Percentiles rank a stretch among this genome's conserved stretches.
Conservation (phyloP, 1,140 invertebrate species). For the Drosophila suzukii region DNA sequence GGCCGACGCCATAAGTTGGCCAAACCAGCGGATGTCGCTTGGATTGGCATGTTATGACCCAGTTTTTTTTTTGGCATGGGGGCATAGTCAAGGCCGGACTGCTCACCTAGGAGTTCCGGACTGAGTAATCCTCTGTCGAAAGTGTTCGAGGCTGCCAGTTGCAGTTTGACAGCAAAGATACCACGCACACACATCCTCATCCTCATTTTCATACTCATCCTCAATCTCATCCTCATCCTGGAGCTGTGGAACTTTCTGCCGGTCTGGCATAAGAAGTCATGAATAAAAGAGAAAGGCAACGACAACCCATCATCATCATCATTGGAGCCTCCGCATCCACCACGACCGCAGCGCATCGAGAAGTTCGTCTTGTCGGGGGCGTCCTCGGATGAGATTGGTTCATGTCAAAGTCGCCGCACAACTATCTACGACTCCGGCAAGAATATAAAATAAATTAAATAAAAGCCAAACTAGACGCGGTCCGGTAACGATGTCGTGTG, state of each 20-base stretch:
- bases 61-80: not conserved
- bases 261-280: slow-evolving; percentile 48
- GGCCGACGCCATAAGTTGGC: slow-evolving; percentile 6
- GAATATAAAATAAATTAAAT: slow-evolving; percentile 39
- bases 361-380: not conserved
- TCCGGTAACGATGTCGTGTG: slow-evolving; percentile 1
- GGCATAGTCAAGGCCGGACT: not conserved
- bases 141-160: slow-evolving; percentile 1
- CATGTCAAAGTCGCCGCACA: slow-evolving; percentile 5
- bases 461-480: slow-evolving; percentile 8
- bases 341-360: not conserved
- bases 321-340: not conserved
- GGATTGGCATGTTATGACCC: slow-evolving; percentile 3
- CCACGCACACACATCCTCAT: not conserved
- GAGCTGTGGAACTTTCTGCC: slow-evolving; percentile 24
- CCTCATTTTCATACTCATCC: not conserved
- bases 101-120: not conserved
- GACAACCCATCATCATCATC: slow-evolving; percentile 15
- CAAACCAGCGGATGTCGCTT: not conserved
- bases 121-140: slow-evolving; percentile 12
- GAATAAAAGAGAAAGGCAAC: slow-evolving; percentile 40
- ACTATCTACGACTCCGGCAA: not conserved
- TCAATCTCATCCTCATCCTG: not conserved
- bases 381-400: slow-evolving; percentile 6
- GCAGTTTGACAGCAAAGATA: not conserved